A percentile compares a stretch with the other conserved stretches of the same genome.
These are phyloP conservation scores for Pangasius djambal DNA, from an alignment of 2,797 vertebrate species.

Conservation along the genomic window DNA sequence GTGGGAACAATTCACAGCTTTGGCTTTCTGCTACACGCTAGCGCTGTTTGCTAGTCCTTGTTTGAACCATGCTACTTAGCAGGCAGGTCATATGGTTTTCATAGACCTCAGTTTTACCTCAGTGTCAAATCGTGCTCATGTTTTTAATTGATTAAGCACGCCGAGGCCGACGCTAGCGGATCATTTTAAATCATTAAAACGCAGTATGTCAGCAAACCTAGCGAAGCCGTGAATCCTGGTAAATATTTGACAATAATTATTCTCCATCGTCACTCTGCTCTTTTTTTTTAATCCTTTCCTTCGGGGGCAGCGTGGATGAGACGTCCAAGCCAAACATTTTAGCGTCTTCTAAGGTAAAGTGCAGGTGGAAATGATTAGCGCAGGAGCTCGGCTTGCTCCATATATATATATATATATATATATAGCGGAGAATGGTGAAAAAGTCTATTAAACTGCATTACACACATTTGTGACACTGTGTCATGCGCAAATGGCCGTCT, in stretches of 20 bases:
- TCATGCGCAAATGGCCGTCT: background rate
- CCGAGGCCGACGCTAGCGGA: conserved; percentile 69
- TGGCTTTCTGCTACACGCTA: conserved; percentile 6
- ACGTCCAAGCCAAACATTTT: conserved; percentile 45
- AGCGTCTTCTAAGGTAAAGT: conserved; percentile 41
- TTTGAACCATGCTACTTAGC: conserved; percentile 77
- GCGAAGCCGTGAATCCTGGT: conserved; percentile 36
- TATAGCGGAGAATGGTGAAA: background rate
- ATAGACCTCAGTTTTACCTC: conserved; percentile 80
- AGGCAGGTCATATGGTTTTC: conserved; percentile 80
- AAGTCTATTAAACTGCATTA: background rate
- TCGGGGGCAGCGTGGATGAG: conserved; percentile 27
- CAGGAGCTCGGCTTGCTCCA: conserved; percentile 17
- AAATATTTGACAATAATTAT: conserved; percentile 53
- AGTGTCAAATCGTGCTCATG: conserved; percentile 82
- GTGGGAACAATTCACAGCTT: conserved; percentile 33
- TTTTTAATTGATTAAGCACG: conserved; percentile 86
- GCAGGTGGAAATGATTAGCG: conserved; percentile 37
- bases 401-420: background rate
- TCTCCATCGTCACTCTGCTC: conserved; percentile 22
- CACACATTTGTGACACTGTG: background rate
- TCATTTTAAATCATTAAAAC: conserved; percentile 51
- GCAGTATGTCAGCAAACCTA: conserved; percentile 35
- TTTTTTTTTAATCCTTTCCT: conserved; percentile 34
- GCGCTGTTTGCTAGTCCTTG: conserved; percentile 63